These are phyloP conservation scores for Eupithecia vulgata DNA, from an alignment of 2,888 invertebrate genomes.

Conservation along the genomic window DNA sequence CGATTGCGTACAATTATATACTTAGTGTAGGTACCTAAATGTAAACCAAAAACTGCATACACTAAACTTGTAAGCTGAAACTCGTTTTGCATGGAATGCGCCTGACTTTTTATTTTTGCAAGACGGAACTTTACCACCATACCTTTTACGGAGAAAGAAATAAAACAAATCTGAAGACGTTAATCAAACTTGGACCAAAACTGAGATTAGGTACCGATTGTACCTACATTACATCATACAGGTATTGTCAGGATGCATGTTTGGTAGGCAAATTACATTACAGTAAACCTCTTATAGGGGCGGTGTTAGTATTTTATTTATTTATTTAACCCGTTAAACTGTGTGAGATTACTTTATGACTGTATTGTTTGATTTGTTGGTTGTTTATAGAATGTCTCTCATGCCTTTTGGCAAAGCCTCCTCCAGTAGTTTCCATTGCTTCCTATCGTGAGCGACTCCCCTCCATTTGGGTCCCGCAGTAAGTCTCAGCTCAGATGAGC, in stretches of 20 bases:
- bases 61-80: slow-evolving; percentile 27
- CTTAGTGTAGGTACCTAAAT: background rate
- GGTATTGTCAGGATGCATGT: background rate
- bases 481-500: too few relatives aligned
- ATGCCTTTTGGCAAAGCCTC: too few relatives aligned
- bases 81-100: slow-evolving; percentile 35
- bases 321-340: too few relatives aligned
- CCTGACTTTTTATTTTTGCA: slow-evolving; percentile 24
- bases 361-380: too few relatives aligned
- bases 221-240: background rate
- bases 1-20: background rate
- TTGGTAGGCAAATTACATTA: background rate
- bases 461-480: too few relatives aligned
- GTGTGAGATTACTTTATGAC: too few relatives aligned
- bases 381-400: too few relatives aligned
- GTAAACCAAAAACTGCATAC: slow-evolving; percentile 5
- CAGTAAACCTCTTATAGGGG: background rate
- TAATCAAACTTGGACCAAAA: slow-evolving; percentile 17
- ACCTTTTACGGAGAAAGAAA: slow-evolving; percentile 20
- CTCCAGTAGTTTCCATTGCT: too few relatives aligned
- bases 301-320: too few relatives aligned
- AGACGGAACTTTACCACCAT: slow-evolving; percentile 19
- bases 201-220: background rate
- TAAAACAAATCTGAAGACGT: slow-evolving; percentile 21
- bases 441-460: too few relatives aligned